These are phyloP conservation scores for Eurytoma californica DNA, from an alignment of 2,888 invertebrate genomes.

Conservation along the genomic window DNA sequence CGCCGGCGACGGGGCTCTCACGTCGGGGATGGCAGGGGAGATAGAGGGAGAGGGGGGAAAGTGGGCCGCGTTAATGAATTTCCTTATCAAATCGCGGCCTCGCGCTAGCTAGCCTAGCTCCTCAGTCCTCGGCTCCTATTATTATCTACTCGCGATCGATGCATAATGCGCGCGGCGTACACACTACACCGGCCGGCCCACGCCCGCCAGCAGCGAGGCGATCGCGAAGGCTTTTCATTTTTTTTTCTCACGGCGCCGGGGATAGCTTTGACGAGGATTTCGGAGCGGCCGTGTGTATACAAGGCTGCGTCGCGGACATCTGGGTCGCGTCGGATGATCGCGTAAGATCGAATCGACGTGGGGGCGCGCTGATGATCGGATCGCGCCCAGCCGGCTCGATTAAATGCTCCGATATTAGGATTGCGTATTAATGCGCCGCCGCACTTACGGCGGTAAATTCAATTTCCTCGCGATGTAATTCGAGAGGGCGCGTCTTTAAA, in stretches of 20 bases:
- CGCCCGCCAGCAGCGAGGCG: background rate
- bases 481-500: background rate
- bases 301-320: background rate
- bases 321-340: conserved; percentile 1
- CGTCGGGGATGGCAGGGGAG: background rate
- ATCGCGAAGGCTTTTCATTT: background rate
- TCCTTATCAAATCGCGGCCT: conserved; percentile 68
- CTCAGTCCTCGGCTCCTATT: conserved; percentile 50
- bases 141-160: conserved; percentile 55
- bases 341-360: conserved; percentile 16
- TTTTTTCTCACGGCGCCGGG: background rate
- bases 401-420: conserved; percentile 37
- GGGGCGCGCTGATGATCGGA: background rate
- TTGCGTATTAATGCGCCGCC: conserved; percentile 8
- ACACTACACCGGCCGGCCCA: too few species aligned
- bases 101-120: conserved; percentile 51
- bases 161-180: background rate
- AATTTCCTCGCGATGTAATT: background rate
- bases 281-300: background rate
- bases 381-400: background rate
- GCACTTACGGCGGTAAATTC: background rate
- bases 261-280: background rate
- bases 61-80: conserved; percentile 71
- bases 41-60: conserved; percentile 59
- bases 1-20: background rate